phyloP scores from a whole-genome alignment of 2,113 vertebrate genomes.

The Rhinopomastus cyanomelas region DNA sequence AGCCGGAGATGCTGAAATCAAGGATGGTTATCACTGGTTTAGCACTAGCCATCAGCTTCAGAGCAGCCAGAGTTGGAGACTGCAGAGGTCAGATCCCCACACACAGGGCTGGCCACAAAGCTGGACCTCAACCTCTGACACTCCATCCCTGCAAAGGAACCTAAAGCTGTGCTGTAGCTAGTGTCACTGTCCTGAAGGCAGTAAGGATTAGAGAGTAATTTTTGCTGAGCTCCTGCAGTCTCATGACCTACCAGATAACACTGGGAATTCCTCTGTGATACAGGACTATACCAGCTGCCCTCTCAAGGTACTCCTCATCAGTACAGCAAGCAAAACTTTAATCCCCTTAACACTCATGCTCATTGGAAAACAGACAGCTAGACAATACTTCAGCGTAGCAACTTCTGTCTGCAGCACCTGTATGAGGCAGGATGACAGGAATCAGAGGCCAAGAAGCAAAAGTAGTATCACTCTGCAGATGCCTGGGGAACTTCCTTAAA shows the following conservation, averaged over 20 bases:
- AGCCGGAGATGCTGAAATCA: neutral
- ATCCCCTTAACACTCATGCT: neutral
- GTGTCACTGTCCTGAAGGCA: accelerated
- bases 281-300: neutral
- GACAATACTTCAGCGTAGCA: neutral
- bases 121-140: neutral
- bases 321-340: neutral
- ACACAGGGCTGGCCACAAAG: too few relatives aligned
- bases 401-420: neutral
- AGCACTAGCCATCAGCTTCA: neutral
- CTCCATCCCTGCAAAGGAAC: neutral
- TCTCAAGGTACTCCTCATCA: neutral
- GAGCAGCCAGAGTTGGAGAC: neutral
- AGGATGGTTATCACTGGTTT: neutral
- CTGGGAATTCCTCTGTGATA: accelerated
- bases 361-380: neutral
- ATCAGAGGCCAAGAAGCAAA: neutral
- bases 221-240: neutral
- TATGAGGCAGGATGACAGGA: accelerated
- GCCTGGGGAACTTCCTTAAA: neutral
- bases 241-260: neutral
- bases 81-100: too few relatives aligned
- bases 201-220: neutral
- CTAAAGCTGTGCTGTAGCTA: too few relatives aligned
- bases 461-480: neutral